phyloP scores from a whole-genome alignment of 2,113 vertebrate genomes.

The Mobula hypostoma region DNA sequence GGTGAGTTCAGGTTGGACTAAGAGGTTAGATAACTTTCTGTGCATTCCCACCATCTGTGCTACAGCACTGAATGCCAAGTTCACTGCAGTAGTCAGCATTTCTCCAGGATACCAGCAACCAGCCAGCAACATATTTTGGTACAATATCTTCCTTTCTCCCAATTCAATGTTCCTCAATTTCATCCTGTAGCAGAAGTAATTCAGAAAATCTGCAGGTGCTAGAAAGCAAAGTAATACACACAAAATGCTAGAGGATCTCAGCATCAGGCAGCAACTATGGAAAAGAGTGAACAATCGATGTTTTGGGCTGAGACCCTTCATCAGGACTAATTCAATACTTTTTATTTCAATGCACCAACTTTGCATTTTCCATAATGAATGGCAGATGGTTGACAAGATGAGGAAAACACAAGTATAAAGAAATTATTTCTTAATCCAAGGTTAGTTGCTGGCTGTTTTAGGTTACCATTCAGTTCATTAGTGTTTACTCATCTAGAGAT shows the following conservation, averaged over 20 bases:
- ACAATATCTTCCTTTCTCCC: not conserved
- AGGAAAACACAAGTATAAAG: not conserved
- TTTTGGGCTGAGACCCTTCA: no score
- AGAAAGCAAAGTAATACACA: no score
- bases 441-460: not conserved
- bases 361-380: not conserved
- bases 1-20: no score
- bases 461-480: not conserved
- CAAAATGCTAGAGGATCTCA: no score
- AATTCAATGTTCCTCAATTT: not conserved
- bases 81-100: no score
- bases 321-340: not conserved
- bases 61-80: no score
- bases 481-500: not conserved
- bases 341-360: not conserved
- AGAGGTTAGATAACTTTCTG: no score
- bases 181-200: not conserved
- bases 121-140: no score
- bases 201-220: not conserved
- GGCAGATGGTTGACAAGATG: not conserved
- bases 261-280: no score
- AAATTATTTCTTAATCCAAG: constrained; percentile 11
- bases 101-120: no score
- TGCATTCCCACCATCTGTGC: no score
- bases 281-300: no score